phyloP scores from a whole-genome alignment of 2,797 vertebrate species.

The Clarias pachynema region DNA sequence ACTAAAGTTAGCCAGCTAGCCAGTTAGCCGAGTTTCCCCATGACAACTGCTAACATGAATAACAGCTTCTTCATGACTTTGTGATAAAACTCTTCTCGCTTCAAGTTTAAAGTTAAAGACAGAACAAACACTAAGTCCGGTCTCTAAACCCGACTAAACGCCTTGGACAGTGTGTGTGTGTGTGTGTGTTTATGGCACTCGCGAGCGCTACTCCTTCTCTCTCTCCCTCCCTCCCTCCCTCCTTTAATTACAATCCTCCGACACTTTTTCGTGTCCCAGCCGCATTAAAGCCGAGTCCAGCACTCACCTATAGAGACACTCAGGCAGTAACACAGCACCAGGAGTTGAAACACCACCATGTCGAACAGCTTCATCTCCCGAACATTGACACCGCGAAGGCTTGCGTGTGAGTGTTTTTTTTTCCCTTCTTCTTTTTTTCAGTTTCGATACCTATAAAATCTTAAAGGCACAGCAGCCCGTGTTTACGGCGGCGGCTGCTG shows the following conservation, averaged over 20 bases:
- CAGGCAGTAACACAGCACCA: conserved; percentile 68
- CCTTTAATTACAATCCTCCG: background rate
- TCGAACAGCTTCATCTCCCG: conserved; percentile 61
- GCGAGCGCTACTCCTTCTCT: background rate
- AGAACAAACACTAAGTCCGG: too few species aligned
- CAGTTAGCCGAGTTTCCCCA: background rate
- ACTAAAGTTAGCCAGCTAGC: conserved; percentile 6
- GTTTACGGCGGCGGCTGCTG: conserved; percentile 35
- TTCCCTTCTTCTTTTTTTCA: conserved; percentile 6
- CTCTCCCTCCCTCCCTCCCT: conserved; percentile 6
- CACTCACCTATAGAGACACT: conserved; percentile 70
- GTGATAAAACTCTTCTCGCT: background rate
- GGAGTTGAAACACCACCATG: conserved; percentile 68
- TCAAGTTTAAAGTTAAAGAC: background rate
- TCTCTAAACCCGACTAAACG: background rate
- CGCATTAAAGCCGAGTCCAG: background rate
- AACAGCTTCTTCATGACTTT: background rate
- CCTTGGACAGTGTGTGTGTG: too few species aligned
- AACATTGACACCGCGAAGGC: conserved; percentile 40
- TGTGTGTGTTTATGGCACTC: background rate
- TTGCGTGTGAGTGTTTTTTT: background rate
- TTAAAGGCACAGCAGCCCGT: conserved; percentile 67
- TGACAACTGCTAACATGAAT: background rate
- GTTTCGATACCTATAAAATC: conserved; percentile 55
- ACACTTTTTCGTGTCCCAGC: background rate